phyloP scores from a whole-genome alignment of 2,888 invertebrate genomes.

The Chloroclystis v-ata region DNA sequence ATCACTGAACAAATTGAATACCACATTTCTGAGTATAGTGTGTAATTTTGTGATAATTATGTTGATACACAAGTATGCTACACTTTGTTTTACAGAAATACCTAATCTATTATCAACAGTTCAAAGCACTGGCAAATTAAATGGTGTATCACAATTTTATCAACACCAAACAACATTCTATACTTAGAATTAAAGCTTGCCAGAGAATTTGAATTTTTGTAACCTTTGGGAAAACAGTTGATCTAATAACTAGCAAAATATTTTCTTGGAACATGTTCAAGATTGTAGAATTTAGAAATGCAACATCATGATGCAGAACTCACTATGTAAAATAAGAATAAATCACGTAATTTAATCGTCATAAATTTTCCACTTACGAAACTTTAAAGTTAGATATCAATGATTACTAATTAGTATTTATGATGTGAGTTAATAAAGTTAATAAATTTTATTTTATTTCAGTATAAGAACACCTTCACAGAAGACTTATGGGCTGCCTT shows the following conservation, averaged over 20 bases:
- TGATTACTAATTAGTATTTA: too few relatives aligned
- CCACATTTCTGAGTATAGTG: not conserved
- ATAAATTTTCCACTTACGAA: too few relatives aligned
- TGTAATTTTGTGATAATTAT: not conserved
- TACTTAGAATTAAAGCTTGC: not conserved
- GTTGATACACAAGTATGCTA: not conserved
- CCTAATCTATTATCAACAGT: not conserved
- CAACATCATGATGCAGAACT: constrained; percentile 10
- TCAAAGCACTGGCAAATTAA: not conserved
- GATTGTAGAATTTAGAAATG: constrained; percentile 5
- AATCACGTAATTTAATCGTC: too few relatives aligned
- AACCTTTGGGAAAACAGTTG: not conserved
- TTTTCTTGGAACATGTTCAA: constrained; percentile 12
- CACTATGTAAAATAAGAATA: too few relatives aligned
- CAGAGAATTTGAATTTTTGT: not conserved
- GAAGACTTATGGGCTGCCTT: constrained; percentile 95
- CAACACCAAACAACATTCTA: not conserved
- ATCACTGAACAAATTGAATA: not conserved
- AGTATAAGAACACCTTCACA: constrained; percentile 94
- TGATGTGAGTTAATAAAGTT: too few relatives aligned
- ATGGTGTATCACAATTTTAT: not conserved
- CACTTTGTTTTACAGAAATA: not conserved
- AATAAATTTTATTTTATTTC: constrained; percentile 36
- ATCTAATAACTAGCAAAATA: not conserved
- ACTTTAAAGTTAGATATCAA: too few relatives aligned